Evolutionary conservation across 2,113 vertebrate species (phyloP).

Genomic region (Ariopsis seemanni): DNA sequence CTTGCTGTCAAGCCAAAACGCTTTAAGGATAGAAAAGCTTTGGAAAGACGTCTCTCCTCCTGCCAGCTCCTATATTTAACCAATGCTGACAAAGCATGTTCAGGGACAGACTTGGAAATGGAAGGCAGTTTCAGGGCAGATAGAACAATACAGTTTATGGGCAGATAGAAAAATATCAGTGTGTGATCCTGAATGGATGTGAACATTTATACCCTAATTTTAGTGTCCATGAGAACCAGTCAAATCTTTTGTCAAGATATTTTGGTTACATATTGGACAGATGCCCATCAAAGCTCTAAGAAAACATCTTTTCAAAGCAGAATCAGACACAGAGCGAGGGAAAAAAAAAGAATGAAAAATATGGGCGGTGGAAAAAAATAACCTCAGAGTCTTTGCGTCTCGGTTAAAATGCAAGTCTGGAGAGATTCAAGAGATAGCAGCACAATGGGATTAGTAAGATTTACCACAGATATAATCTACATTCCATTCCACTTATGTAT

Average conservation of each 20-base stretch:
- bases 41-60: conserved; percentile 21
- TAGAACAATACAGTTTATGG: conserved; percentile 35
- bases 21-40: conserved; percentile 30
- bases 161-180: conserved; percentile 20
- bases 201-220: neutral
- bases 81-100: conserved; percentile 39
- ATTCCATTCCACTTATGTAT: conserved; percentile 39
- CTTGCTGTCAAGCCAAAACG: conserved; percentile 25
- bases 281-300: conserved; percentile 54
- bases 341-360: neutral
- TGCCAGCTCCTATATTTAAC: conserved; percentile 50
- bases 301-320: conserved; percentile 3
- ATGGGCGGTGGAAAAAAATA: conserved; percentile 6
- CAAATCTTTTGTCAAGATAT: conserved; percentile 31
- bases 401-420: neutral
- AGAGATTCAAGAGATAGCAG: conserved; percentile 15
- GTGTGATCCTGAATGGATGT: neutral
- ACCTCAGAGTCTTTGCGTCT: conserved; percentile 8
- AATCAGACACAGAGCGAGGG: conserved; percentile 11
- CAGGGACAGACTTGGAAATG: conserved; percentile 40
- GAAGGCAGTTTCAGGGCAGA: conserved; percentile 30
- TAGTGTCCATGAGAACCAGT: conserved; percentile 50
- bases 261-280: conserved; percentile 46
- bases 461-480: conserved; percentile 45
- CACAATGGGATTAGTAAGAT: conserved; percentile 34